Base-by-base conservation (phyloP, 2,797 vertebrate species). In the Triplophysa yarkandensis region DNA sequence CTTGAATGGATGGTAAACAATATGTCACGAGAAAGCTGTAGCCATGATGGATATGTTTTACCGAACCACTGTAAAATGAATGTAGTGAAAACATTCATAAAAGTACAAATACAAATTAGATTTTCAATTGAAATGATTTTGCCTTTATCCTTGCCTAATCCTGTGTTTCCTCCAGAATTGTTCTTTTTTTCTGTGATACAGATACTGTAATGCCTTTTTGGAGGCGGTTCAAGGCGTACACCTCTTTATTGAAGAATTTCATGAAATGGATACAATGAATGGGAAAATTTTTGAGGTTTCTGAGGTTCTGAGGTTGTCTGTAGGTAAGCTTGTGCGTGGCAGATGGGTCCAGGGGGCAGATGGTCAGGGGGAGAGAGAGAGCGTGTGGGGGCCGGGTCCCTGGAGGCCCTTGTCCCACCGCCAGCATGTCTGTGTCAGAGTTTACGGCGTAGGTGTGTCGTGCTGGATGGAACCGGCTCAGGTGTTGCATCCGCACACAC, bases 331-430 rank as follows among this genome's bases (percentile, higher is more conserved):
- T 39, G 30, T 69, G 60, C 21, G 30, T 60, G 64, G 69, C 76
- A 74, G 79, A 68, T 74, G 79, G 63, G 72, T 65, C 77, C 71
- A 32, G 44, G 61, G 77, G 77, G 71, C 82, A 81, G 79, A 81
- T 79, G 79, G 82, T 58, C 48, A 50, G 54, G 36, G 74, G 61
- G 61, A 41, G 50, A 52, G n/a, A 6, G 43, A 30, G 50, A 30
- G 43, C n/a, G 8, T 28, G 69, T 7, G 61, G 19, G 19, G 67
- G 54, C 63, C 63, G 11, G 55, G 27, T 44, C 72, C 23, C 76
- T 57, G 55, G 68, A 60, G 68, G 30, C 25, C 76, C 36, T 21
- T 57, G 62, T 23, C 30, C 30, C 11, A 52, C 19, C 39, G 54
- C 52, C 63, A 74, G 28, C 39, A 55, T 1, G 21, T 63, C 58